Base-by-base conservation (phyloP, 2,888 invertebrate genomes). In the Acronicta leporina region DNA sequence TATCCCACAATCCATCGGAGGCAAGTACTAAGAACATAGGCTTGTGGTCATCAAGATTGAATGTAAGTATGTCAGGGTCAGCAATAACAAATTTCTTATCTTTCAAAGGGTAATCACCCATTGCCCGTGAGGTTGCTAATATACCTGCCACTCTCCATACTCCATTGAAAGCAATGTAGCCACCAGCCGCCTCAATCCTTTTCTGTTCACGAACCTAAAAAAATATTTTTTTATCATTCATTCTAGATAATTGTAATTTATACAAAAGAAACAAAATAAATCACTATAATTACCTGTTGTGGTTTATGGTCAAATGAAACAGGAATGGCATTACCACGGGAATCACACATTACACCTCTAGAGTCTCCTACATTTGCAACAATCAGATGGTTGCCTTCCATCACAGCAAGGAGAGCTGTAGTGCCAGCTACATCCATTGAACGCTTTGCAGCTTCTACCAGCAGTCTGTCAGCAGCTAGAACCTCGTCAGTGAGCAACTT, bases 321-420 rank as follows among this genome's bases (percentile, higher is more conserved):
- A 13, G 98, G 98, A 77, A 98, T 98, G 0, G 97, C 98, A 87
- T 97, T 97, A 40, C 98, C 98, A 82, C 97, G 96, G 48, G 96
- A 96, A 90, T 99, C 98, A 89, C 98, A 99, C 97, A 99, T 98
- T 0, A 99, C 99, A 30, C 98, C 99, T 71, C 99, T 95, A 0
- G 99, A 99, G 89, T 99, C 99, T 5, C 99, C 99, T 25, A 99
- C 99, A 95, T 99, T 99, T 13, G 99, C 99, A 27, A 99, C 98
- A 71, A 97, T 96, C 68, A 99, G 91, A 80, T 96, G 96, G 77
- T 96, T 96, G 42, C 96, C 97, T 87, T 98, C 97, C 75, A 99
- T 94, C 14, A 99, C 92, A 30, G 98, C 99, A 76, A 99, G 97
- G 45, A 99, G 91, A 3, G 98, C 98, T 27, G 99, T 99, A 20